phyloP scores from a whole-genome alignment of 1,140 invertebrate genomes.

The Drosophila melanica region DNA sequence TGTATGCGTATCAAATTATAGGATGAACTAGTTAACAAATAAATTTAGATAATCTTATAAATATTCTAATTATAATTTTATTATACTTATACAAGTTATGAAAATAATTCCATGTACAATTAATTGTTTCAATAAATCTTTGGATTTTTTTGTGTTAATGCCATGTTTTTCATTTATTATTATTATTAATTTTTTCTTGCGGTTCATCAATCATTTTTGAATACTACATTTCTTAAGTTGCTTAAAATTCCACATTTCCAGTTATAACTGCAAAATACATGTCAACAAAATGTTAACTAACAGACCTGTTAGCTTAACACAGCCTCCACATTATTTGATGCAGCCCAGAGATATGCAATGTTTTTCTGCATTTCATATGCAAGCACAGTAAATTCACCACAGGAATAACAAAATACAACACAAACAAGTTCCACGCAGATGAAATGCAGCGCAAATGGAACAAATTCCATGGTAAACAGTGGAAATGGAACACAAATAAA shows the following conservation, averaged over 20 bases:
- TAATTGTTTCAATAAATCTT: too few relatives aligned
- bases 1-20: background rate
- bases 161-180: background rate
- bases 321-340: background rate
- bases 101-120: too few relatives aligned
- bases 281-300: constrained; percentile 4
- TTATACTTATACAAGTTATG: too few relatives aligned
- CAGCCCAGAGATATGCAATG: constrained; percentile 24
- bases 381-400: background rate
- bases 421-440: constrained; percentile 10
- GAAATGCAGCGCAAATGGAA: background rate
- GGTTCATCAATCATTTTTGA: too few relatives aligned
- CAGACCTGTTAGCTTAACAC: constrained; percentile 13
- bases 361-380: background rate
- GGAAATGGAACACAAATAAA: constrained; percentile 1
- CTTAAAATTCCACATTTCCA: too few relatives aligned
- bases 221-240: too few relatives aligned
- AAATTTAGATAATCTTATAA: too few relatives aligned
- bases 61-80: too few relatives aligned
- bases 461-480: background rate
- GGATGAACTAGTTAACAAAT: background rate
- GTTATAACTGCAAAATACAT: background rate
- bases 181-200: background rate
- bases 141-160: too few relatives aligned
- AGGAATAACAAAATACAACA: background rate